Evolutionary conservation across 1,140 invertebrate genomes (phyloP).

Genomic region (Diorhabda carinulata): DNA sequence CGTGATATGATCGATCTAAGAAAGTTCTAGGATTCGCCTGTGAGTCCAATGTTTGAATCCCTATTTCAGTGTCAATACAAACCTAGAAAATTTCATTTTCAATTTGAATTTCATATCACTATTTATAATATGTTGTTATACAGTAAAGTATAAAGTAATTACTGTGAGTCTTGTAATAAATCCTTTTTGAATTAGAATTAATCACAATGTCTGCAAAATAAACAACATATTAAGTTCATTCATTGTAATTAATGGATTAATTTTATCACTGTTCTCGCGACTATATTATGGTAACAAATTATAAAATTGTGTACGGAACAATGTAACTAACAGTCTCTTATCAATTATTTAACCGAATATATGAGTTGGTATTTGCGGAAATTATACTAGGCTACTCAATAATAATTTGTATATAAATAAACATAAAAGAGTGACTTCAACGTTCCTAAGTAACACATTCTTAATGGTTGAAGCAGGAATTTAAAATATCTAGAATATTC

Average conservation of each 20-base stretch:
- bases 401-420: no score
- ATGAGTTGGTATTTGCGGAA: not conserved
- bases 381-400: no score
- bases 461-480: no score
- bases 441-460: no score
- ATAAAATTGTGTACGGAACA: not conserved
- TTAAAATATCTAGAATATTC: no score
- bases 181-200: not conserved
- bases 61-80: no score
- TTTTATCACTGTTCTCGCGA: not conserved
- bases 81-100: no score
- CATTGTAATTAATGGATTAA: constrained; percentile 1
- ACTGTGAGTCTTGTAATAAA: not conserved
- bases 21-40: no score
- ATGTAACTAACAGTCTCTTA: not conserved
- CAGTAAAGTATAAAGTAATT: not conserved
- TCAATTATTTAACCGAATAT: not conserved
- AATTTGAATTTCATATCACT: no score
- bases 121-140: not conserved
- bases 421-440: no score
- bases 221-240: constrained; percentile 1
- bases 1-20: no score
- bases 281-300: not conserved
- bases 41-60: no score
- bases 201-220: not conserved